Percentiles rank a stretch among this genome's conserved stretches.
phyloP scores from a whole-genome alignment of 1,140 invertebrate species.

The Pseudobourletiella spinata region DNA sequence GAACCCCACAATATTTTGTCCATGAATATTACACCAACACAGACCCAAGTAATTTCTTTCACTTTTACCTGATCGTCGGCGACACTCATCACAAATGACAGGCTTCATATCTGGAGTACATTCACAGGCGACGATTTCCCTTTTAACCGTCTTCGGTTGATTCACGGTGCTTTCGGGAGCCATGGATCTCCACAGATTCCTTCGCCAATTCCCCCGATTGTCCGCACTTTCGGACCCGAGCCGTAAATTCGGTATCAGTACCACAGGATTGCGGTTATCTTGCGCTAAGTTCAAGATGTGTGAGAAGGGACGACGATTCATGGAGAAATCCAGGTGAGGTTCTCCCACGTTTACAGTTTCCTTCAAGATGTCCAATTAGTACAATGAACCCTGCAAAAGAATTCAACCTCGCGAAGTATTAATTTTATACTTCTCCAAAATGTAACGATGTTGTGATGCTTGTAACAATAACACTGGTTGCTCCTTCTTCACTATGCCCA shows the following conservation, averaged over 20 bases:
- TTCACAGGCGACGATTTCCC: neutral
- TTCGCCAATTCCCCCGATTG: neutral
- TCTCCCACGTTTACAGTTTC: too few species aligned
- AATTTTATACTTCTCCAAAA: too few species aligned
- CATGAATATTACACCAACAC: too few species aligned
- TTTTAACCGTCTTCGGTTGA: neutral
- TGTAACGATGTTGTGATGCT: too few species aligned
- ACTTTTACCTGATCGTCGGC: constrained; percentile 9
- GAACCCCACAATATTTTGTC: too few species aligned
- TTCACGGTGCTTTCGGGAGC: neutral
- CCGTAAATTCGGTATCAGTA: neutral
- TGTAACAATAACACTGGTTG: too few species aligned
- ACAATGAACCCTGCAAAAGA: too few species aligned
- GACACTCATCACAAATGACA: constrained; percentile 18
- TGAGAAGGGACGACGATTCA: neutral
- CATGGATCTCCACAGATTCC: neutral
- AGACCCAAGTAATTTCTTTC: too few species aligned
- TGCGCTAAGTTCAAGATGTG: neutral
- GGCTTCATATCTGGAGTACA: neutral
- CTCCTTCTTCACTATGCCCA: too few species aligned
- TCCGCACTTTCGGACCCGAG: neutral
- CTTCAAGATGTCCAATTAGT: constrained; percentile 45
- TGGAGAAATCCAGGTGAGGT: too few species aligned
- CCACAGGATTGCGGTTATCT: neutral
- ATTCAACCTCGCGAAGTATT: too few species aligned